Conservation (phyloP, 2,888 invertebrate species). For the Habrosyne pyritoides region DNA sequence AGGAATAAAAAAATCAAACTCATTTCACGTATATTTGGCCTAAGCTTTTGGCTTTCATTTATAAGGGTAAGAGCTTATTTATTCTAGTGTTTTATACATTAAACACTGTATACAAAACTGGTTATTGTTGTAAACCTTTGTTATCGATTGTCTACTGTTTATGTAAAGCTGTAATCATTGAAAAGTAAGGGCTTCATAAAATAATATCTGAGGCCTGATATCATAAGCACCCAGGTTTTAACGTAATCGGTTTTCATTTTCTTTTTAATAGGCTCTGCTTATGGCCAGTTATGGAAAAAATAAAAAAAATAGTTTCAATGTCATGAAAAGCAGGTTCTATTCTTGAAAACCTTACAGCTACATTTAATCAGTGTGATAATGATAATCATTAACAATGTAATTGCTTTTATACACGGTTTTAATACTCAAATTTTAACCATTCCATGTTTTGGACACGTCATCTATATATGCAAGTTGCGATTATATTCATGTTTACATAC, state of each 20-base stretch:
- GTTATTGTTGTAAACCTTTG: constrained; percentile 14
- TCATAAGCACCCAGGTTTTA: background rate
- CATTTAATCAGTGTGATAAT: constrained; percentile 8
- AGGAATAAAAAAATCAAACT: background rate
- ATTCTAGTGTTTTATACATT: constrained; percentile 52
- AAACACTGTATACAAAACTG: constrained; percentile 24
- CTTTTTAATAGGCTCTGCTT: no score
- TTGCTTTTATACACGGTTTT: constrained; percentile 69
- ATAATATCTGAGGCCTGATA: background rate
- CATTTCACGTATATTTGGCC: constrained; percentile 48
- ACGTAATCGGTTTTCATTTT: background rate
- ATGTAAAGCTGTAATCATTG: constrained; percentile 14
- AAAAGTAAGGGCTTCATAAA: background rate
- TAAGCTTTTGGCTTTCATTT: constrained; percentile 63
- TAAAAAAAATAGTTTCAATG: background rate
- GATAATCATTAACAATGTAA: constrained; percentile 35
- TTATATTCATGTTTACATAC: constrained; percentile 5
- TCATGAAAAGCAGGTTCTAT: background rate
- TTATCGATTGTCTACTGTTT: constrained; percentile 14
- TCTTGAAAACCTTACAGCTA: background rate
- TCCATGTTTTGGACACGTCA: constrained; percentile 54
- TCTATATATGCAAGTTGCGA: constrained; percentile 23
- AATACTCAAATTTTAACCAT: constrained; percentile 72
- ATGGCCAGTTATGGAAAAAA: no score
- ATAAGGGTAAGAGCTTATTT: constrained; percentile 73